Base-by-base conservation (phyloP, 2,113 vertebrate genomes). In the Lepus timidus region DNA sequence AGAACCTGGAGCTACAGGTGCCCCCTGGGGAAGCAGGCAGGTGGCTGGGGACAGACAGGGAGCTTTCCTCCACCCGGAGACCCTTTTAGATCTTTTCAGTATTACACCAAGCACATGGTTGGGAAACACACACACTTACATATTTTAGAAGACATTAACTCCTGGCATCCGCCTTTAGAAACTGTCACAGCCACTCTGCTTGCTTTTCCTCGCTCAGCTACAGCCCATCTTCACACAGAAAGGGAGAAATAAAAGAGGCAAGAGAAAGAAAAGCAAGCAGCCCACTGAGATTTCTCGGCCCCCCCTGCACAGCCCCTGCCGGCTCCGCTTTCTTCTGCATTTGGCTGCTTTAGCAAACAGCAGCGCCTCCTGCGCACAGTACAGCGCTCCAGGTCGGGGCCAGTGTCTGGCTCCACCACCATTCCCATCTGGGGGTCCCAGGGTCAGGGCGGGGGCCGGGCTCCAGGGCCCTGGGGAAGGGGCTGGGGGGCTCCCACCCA, bases 111-210 rank as follows among this genome's bases (percentile, higher is more conserved):
- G 16, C 6, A n/a, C 10, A 39, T 12, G 49, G 31, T 23, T 82
- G 49, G 70, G 90, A 95, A 90, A 65, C 36, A 81, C 36, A 86
- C 49, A 78, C 44, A 65, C 27, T 55, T 76, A 51, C 25, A 20
- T 58, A 82, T 52, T 88, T 67, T 78, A 52, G 19, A 93, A 96
- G 74, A 85, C 55, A 64, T 49, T 51, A 83, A 80, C 74, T 83
- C 33, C 68, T 81, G 68, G 33, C 4, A 52, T n/a, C 4, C 17
- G 10, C 49, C 74, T 88, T 65, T 39, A 75, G 74, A 85, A 76
- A 85, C 61, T 71, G 55, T 44, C 44, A 44, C 44, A 44, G 44
- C 33, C 51, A n/a, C 49, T 61, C 51, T 55, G 29, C 31, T 75
- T 62, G 68, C 17, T 71, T 75, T 68, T 64, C 44, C n/a, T 79